phyloP scores from a whole-genome alignment of 2,113 vertebrate species.

The Ceyx cyanopectus region DNA sequence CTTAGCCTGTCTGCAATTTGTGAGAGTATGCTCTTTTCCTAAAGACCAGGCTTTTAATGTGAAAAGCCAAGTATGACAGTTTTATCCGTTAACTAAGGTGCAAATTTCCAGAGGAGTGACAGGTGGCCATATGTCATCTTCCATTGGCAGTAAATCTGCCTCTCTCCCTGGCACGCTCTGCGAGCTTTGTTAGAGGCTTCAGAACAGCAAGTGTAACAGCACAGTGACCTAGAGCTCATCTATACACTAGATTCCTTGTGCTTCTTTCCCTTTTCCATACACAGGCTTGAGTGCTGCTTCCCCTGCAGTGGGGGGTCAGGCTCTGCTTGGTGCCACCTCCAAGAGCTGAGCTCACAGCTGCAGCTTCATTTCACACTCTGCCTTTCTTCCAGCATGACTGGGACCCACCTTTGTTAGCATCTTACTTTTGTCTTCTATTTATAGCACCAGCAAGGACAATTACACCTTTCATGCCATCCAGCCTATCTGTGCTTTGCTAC shows the following conservation, averaged over 20 bases:
- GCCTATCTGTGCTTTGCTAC: neutral
- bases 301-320: neutral
- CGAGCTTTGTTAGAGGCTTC: neutral
- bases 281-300: neutral
- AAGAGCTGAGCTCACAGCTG: neutral
- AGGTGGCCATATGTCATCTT: neutral
- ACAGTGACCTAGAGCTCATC: neutral
- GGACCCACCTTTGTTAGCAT: neutral
- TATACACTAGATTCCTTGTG: neutral
- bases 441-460: neutral
- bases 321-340: neutral
- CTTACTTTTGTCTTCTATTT: neutral
- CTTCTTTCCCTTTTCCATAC: neutral
- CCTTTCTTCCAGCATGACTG: neutral
- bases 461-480: neutral
- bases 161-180: neutral
- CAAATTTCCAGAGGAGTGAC: neutral
- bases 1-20: neutral
- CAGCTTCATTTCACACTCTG: neutral
- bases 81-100: conserved; percentile 7
- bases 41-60: conserved; percentile 17
- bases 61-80: conserved; percentile 18
- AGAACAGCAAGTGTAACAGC: neutral
- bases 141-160: neutral
- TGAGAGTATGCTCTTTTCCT: neutral